phyloP scores from a whole-genome alignment of 2,888 invertebrate genomes.

The Adela reaumurella region DNA sequence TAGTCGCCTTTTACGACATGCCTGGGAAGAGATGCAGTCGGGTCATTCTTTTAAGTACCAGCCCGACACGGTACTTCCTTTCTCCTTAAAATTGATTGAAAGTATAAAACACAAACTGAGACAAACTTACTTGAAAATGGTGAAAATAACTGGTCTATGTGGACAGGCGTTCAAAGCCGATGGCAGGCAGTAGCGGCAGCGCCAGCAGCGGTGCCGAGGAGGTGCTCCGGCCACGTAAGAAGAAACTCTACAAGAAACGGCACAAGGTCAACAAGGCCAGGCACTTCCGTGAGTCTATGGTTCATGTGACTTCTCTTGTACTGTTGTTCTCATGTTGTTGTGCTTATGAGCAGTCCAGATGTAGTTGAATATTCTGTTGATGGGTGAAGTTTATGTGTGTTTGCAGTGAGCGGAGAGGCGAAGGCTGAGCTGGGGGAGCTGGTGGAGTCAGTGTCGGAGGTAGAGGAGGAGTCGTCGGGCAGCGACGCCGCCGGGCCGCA shows the following conservation, averaged over 20 bases:
- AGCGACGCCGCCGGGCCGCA: conserved; percentile 42
- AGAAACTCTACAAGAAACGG: conserved; percentile 62
- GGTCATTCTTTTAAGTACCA: no score
- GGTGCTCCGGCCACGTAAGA: conserved; percentile 50
- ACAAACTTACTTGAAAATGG: no score
- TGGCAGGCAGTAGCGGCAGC: conserved; percentile 48
- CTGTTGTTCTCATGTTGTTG: not conserved
- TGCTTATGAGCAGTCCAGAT: no score
- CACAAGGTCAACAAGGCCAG: conserved; percentile 51
- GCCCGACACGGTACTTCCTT: no score
- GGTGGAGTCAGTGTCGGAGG: conserved; percentile 61
- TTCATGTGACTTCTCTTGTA: not conserved
- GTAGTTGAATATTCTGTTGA: no score
- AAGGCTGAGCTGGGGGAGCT: conserved; percentile 38
- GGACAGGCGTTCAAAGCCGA: conserved; percentile 32
- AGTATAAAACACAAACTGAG: no score
- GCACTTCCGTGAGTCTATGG: conserved; percentile 40
- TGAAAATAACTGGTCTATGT: no score
- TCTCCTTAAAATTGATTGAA: no score
- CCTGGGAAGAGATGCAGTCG: no score
- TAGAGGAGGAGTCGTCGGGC: conserved; percentile 58
- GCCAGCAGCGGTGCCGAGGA: conserved; percentile 50
- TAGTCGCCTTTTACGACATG: no score
- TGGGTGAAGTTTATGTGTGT: not conserved
- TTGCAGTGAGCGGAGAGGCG: conserved; percentile 17